phyloP scores from a whole-genome alignment of 1,140 invertebrate species.

The Capitella teleta region DNA sequence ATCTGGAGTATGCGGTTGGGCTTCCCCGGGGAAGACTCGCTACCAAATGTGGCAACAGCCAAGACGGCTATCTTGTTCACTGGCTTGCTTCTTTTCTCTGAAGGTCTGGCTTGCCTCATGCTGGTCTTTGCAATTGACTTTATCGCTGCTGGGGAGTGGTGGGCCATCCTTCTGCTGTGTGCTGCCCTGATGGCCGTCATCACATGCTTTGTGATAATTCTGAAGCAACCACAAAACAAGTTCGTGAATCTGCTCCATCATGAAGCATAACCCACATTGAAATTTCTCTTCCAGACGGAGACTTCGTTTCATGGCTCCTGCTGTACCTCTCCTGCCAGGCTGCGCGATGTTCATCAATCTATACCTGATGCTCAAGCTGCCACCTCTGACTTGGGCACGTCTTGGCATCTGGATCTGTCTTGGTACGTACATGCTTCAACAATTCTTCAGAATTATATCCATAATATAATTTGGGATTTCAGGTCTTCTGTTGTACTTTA shows the following conservation, averaged over 20 bases:
- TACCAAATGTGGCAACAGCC: slow-evolving; percentile 1
- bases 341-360: slow-evolving; percentile 69
- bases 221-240: slow-evolving; percentile 9
- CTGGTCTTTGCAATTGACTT: background rate
- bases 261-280: background rate
- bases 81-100: background rate
- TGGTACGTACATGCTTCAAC: slow-evolving; percentile 11
- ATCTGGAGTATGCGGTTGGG: slow-evolving; percentile 6
- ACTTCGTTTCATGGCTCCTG: slow-evolving; percentile 54
- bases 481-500: slow-evolving; percentile 5
- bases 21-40: slow-evolving; percentile 3
- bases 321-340: slow-evolving; percentile 70
- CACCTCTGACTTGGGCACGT: slow-evolving; percentile 65
- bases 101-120: background rate
- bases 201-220: slow-evolving; percentile 3
- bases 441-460: background rate
- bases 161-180: background rate
- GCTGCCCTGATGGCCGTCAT: background rate
- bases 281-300: background rate
- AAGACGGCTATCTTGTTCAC: background rate
- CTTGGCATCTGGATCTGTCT: slow-evolving; percentile 67
- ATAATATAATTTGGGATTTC: background rate
- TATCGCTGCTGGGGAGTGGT: background rate
- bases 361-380: slow-evolving; percentile 72
- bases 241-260: background rate